Percentiles rank a stretch among this genome's conserved stretches.
These are phyloP conservation scores for Clarias platycephalus DNA, from an alignment of 2,797 vertebrate genomes.

Conservation along the genomic window DNA sequence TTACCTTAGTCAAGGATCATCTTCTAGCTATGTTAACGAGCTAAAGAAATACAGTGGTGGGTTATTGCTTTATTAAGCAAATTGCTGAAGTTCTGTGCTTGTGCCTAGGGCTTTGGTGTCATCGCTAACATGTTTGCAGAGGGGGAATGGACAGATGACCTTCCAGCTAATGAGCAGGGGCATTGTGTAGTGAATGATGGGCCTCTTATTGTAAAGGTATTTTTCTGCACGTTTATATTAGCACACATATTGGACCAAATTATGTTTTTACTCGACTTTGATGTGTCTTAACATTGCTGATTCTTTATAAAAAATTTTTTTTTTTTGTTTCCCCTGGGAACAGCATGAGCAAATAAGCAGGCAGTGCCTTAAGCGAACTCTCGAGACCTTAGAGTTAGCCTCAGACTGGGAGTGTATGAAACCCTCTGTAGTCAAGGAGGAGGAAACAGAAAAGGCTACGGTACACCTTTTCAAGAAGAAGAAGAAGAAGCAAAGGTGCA, in stretches of 20 bases:
- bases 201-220: constrained; percentile 42
- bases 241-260: neutral
- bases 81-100: constrained; percentile 1
- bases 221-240: neutral
- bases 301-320: neutral
- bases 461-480: constrained; percentile 50
- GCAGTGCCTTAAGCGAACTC: constrained; percentile 74
- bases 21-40: neutral
- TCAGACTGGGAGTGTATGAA: constrained; percentile 66
- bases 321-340: neutral
- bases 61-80: neutral
- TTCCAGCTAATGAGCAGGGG: constrained; percentile 49
- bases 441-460: constrained; percentile 56
- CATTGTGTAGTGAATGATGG: constrained; percentile 25
- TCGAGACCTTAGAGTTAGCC: constrained; percentile 71
- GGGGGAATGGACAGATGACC: constrained; percentile 73
- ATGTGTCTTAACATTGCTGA: neutral
- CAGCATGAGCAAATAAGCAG: constrained; percentile 66
- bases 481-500: constrained; percentile 71
- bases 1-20: neutral
- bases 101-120: neutral
- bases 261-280: neutral
- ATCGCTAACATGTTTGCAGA: constrained; percentile 73
- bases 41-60: neutral
- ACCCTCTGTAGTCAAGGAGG: constrained; percentile 57